Evolutionary conservation across 1,140 invertebrate species (phyloP), one percentile per base, ranked within the genome.

Genomic region (Drosophila busckii): DNA sequence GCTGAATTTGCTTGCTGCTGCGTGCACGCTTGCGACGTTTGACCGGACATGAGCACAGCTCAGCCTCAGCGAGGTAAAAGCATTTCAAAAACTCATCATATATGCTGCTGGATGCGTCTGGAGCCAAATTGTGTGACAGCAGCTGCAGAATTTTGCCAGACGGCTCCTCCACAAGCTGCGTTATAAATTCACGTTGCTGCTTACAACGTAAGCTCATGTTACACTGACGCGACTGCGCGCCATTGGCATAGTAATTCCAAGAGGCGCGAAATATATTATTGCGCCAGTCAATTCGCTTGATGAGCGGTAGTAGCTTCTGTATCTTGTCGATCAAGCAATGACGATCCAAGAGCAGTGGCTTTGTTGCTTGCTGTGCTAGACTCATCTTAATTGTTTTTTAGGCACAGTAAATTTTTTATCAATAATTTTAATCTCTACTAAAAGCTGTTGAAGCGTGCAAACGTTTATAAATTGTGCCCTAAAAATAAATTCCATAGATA

Each of bases 241-340:
- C 61, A 20, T 22, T 50, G 40, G 71, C 70, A 54, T 70, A 62
- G 37, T 66, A 76, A 19, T 3, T 58, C 71, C 71, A 78, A 1
- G 50, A 32, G 9, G 52, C 42, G 0, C 10, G 40, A 15, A 78
- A 76, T 0, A 66, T 67, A 3, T 10, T 16, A 10, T n/a, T 17
- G 1, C 10, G 29, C 31, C 58, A 42, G 0, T 54, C 22, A 4
- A 64, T n/a, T n/a, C n/a, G n/a, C n/a, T n/a, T n/a, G n/a, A n/a
- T n/a, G n/a, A n/a, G n/a, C n/a, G n/a, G n/a, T n/a, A n/a, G n/a
- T n/a, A n/a, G n/a, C n/a, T n/a, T n/a, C n/a, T n/a, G n/a, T n/a
- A n/a, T 3, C 0, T 34, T 12, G 2, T 50, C 8, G 4, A 76
- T 19, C 0, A 56, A n/a, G 7, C 2, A 56, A 61, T 4, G 38